Conservation (phyloP, 2,797 vertebrate genomes). For the Alectoris magna region DNA sequence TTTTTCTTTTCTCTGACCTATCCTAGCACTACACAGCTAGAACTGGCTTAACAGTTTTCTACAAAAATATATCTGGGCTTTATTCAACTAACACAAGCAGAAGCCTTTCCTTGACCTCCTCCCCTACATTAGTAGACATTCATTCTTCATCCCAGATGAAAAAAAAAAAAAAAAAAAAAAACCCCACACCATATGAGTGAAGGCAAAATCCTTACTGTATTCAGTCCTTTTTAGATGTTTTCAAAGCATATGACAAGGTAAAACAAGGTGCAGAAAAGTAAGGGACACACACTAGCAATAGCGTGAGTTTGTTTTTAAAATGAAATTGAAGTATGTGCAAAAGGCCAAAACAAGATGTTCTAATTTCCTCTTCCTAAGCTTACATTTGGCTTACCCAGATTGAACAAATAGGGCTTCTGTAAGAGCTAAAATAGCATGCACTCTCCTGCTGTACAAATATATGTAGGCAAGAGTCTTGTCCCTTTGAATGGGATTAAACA, state of each 20-base stretch:
- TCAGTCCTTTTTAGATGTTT: not conserved
- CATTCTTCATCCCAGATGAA: not conserved
- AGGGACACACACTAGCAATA: not conserved
- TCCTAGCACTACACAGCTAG: not conserved
- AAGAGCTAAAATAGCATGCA: not conserved
- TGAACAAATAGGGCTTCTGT: not conserved
- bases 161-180: not conserved
- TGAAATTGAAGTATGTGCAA: not conserved
- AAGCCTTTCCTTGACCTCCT: constrained; percentile 5
- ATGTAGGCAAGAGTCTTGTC: not conserved
- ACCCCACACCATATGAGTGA: not conserved
- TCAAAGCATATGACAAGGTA: not conserved
- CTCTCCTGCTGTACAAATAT: not conserved
- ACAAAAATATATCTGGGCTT: not conserved
- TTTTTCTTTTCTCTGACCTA: not conserved
- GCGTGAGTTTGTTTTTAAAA: not conserved
- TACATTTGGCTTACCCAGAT: not conserved
- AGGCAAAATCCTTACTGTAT: not conserved
- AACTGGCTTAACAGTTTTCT: not conserved
- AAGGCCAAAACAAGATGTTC: not conserved
- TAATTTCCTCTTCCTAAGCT: not conserved
- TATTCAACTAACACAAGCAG: not conserved
- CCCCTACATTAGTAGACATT: not conserved
- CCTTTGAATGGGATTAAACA: not conserved
- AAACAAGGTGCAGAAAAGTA: rapidly evolving